Conservation (phyloP, 2,113 vertebrate genomes). For the Colossoma macropomum region DNA sequence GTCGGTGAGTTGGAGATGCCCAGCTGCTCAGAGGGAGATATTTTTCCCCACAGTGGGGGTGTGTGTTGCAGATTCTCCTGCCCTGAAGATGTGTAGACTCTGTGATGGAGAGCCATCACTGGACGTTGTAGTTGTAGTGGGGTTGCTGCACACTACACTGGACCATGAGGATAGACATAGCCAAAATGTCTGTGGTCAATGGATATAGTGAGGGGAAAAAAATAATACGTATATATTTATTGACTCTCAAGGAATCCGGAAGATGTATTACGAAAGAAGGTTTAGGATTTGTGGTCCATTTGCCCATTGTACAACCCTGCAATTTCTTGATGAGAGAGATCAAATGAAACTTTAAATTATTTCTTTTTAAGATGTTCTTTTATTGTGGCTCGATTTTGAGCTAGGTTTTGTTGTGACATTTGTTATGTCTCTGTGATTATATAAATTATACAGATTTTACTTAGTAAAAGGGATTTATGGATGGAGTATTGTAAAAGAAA, state of each 20-base stretch:
- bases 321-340: conserved; percentile 40
- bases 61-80: conserved; percentile 36
- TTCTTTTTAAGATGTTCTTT: conserved; percentile 57
- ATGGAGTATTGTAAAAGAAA: conserved; percentile 40
- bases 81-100: conserved; percentile 39
- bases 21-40: conserved; percentile 52
- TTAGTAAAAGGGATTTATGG: conserved; percentile 22
- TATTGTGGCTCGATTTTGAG: conserved; percentile 59
- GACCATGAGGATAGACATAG: conserved; percentile 6
- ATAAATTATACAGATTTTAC: conserved; percentile 40
- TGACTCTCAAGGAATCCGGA: neutral
- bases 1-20: conserved; percentile 50
- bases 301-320: conserved; percentile 16
- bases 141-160: conserved; percentile 15
- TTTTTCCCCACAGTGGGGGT: conserved; percentile 61
- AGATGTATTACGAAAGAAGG: neutral
- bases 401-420: conserved; percentile 47
- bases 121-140: conserved; percentile 45
- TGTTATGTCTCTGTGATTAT: conserved; percentile 37
- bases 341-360: conserved; percentile 57
- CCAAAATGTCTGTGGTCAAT: conserved; percentile 3
- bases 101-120: conserved; percentile 46
- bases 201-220: neutral
- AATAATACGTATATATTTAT: neutral
- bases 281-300: neutral